Base-by-base conservation (phyloP, 1,140 invertebrate species). In the Drosophila athabasca region DNA sequence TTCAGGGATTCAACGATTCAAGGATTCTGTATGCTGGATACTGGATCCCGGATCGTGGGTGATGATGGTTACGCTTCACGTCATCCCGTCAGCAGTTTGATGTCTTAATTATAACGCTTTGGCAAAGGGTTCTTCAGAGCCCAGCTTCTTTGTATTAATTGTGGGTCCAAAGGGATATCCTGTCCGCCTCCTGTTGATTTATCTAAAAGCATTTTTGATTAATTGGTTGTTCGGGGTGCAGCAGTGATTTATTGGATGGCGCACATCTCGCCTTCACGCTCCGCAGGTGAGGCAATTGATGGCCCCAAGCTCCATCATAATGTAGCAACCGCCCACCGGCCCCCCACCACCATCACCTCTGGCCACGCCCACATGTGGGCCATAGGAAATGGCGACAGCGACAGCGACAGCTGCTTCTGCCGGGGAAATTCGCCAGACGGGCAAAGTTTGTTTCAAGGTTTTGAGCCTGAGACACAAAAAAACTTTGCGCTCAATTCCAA, bases 51-150 rank as follows among this genome's bases (percentile, higher is more conserved):
- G 17, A 19, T 19, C 17, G 9, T 11, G 35, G 11, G 3, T 13
- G 52, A 49, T 58, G 64, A 69, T 69, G 65, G 26, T 65, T 69
- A n/a, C n/a, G 51, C 64, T 22, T 54, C 39, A 61, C 59, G 74
- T 81, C 69, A 61, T 41, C 49, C 73, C 87, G 81, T 71, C 81
- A 65, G 49, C 65, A 71, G 68, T 35, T 70, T 87, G 68, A 74
- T 67, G 68, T 51, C 77, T 80, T 85, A 85, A 80, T 85, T 85
- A 87, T 77, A 80, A 39, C 64, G 61, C 60, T 60, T 72, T 77
- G 31, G 55, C 60, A 53, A 76, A 49, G 50, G 41, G 43, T 31
- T 69, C 50, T 58, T 51, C 58, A 31, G 22, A 17, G 31, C 24
- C 24, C 29, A 8, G 41, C 15, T 50, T 64, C 41, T 54, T 54